Conservation (phyloP, 2,113 vertebrate species). For the Zootoca vivipara region DNA sequence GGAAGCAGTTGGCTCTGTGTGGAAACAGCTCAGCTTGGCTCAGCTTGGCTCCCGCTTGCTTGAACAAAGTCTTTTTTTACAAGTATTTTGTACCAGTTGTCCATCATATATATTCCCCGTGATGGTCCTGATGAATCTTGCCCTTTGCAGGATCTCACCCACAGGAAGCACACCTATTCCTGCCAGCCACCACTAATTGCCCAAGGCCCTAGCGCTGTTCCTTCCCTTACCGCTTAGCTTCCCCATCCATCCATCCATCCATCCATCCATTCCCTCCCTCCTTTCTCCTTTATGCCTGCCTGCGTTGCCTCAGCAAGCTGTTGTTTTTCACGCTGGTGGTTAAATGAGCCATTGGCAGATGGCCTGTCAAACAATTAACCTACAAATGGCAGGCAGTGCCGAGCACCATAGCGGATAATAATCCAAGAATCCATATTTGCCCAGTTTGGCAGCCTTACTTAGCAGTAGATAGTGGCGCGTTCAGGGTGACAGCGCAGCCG, state of each 20-base stretch:
- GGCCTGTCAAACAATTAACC: constrained; percentile 42
- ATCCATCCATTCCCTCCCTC: no score
- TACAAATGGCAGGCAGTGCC: accelerated
- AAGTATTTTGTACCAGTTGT: no score
- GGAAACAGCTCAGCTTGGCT: not conserved
- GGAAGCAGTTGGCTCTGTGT: not conserved
- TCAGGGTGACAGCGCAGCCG: not conserved
- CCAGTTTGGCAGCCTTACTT: not conserved
- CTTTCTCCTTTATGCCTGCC: not conserved
- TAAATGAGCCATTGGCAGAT: constrained; percentile 57
- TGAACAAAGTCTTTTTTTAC: no score
- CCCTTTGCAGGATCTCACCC: not conserved
- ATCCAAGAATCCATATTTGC: not conserved
- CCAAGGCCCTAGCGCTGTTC: not conserved
- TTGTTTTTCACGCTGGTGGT: constrained; percentile 40
- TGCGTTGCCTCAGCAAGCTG: constrained; percentile 14
- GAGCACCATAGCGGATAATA: accelerated
- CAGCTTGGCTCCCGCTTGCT: not conserved
- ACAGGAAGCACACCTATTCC: not conserved
- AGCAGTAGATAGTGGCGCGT: not conserved
- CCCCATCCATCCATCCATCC: not conserved
- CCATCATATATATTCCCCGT: no score
- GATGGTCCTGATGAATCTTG: no score
- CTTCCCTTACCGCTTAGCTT: not conserved
- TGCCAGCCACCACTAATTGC: not conserved